Conservation (phyloP, 1,140 invertebrate genomes). For the Whitmania pigra region DNA sequence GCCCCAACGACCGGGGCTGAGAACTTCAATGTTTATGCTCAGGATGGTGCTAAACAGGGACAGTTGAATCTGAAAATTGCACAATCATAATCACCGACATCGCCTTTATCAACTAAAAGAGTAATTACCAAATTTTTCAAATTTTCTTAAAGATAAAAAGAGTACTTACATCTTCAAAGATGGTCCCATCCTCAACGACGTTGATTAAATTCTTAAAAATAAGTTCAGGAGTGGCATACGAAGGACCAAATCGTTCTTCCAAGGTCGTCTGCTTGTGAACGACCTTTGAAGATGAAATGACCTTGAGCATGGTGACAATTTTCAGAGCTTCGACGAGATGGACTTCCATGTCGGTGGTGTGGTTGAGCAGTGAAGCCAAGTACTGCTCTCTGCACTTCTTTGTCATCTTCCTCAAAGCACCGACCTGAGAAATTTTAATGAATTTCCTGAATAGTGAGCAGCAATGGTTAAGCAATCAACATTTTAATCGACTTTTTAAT, state of each 20-base stretch:
- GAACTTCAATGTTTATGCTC: too few relatives aligned
- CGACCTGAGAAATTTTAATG: slow-evolving; percentile 27
- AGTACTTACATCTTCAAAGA: background rate
- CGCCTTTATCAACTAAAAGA: background rate
- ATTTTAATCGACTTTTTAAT: too few relatives aligned
- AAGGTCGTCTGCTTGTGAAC: slow-evolving; percentile 30
- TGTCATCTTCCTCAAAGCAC: slow-evolving; percentile 31
- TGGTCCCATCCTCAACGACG: background rate
- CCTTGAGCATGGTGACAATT: slow-evolving; percentile 44
- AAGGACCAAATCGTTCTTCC: slow-evolving; percentile 24
- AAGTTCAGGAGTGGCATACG: background rate
- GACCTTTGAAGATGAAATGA: slow-evolving; percentile 36
- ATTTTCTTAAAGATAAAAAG: background rate
- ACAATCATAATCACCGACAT: background rate
- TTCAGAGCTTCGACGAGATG: slow-evolving; percentile 47
- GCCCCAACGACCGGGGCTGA: too few relatives aligned
- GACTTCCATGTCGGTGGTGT: slow-evolving; percentile 39
- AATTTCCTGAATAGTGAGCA: slow-evolving; percentile 28
- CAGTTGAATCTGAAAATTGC: background rate
- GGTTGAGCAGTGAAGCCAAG: slow-evolving; percentile 40
- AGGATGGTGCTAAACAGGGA: too few relatives aligned
- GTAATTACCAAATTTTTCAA: background rate
- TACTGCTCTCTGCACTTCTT: slow-evolving; percentile 34
- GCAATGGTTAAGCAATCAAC: slow-evolving; percentile 23
- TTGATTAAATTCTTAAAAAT: slow-evolving; percentile 1